These are phyloP conservation scores for Euthynnus affinis DNA, from an alignment of 2,797 vertebrate species.

Conservation along the genomic window DNA sequence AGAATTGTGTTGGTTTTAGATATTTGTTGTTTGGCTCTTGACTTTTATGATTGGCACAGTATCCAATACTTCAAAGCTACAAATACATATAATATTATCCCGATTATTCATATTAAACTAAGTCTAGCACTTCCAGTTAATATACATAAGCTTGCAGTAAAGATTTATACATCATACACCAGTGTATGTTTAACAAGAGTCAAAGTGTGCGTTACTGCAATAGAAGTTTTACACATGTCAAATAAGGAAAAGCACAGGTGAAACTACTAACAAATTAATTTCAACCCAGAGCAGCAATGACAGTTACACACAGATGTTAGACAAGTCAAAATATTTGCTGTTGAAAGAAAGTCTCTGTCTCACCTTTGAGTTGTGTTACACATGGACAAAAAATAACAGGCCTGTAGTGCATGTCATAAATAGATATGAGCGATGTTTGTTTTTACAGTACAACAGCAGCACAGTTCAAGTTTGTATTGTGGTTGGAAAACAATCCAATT, in stretches of 20 bases:
- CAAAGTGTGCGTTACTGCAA: neutral
- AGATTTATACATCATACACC: neutral
- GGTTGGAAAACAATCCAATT: neutral
- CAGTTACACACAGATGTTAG: too few relatives aligned
- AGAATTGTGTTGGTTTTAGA: neutral
- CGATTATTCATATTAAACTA: neutral
- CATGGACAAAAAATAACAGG: neutral
- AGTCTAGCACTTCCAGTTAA: neutral
- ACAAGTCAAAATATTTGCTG: neutral
- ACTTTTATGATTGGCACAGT: too few relatives aligned
- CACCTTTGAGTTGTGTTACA: neutral
- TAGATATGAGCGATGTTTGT: neutral
- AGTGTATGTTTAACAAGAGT: neutral
- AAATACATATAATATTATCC: neutral
- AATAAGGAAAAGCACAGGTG: too few relatives aligned
- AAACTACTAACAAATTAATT: too few relatives aligned
- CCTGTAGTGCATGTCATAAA: neutral
- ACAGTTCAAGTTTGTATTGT: neutral
- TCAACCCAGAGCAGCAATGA: neutral
- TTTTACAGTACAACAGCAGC: neutral
- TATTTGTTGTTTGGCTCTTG: neutral
- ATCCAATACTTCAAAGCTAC: too few relatives aligned
- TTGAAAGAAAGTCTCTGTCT: neutral
- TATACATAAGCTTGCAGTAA: neutral
- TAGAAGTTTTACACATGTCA: neutral